A percentile compares a stretch with the other conserved stretches of the same genome.
These are phyloP conservation scores for Xanthia togata DNA, from an alignment of 2,888 invertebrate species.

Conservation along the genomic window DNA sequence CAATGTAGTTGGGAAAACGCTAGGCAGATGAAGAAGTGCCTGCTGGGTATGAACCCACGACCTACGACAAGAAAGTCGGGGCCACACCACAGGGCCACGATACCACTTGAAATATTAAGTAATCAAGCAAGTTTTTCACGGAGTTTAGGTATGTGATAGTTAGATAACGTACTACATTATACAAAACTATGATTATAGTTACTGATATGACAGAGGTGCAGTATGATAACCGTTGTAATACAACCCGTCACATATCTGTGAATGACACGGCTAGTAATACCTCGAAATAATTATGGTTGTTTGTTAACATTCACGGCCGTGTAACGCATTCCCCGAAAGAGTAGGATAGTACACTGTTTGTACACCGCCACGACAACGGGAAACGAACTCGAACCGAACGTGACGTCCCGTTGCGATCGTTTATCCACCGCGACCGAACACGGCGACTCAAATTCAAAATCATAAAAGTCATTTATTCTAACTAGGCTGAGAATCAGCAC, in stretches of 20 bases:
- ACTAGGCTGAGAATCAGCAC: too few relatives aligned
- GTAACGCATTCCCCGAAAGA: neutral
- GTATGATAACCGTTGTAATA: constrained; percentile 25
- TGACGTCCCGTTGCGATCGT: too few relatives aligned
- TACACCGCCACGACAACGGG: too few relatives aligned
- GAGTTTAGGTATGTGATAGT: neutral
- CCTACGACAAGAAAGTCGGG: neutral
- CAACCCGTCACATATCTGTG: constrained; percentile 4
- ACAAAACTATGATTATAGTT: neutral
- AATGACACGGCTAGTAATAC: neutral
- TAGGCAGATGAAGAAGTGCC: neutral
- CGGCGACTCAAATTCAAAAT: too few relatives aligned
- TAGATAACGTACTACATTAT: constrained; percentile 18
- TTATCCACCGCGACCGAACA: too few relatives aligned
- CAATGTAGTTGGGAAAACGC: neutral
- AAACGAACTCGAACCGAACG: too few relatives aligned
- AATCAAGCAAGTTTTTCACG: neutral
- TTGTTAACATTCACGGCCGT: neutral
- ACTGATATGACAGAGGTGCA: constrained; percentile 32
- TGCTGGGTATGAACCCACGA: neutral
- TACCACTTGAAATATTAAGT: neutral
- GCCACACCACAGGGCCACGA: neutral
- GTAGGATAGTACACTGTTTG: too few relatives aligned
- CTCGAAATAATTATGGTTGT: neutral
- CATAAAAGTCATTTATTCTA: too few relatives aligned